Percentiles rank a stretch among this genome's conserved stretches.
Conservation (phyloP, 1,140 invertebrate genomes). For the Drosophila orosa region DNA sequence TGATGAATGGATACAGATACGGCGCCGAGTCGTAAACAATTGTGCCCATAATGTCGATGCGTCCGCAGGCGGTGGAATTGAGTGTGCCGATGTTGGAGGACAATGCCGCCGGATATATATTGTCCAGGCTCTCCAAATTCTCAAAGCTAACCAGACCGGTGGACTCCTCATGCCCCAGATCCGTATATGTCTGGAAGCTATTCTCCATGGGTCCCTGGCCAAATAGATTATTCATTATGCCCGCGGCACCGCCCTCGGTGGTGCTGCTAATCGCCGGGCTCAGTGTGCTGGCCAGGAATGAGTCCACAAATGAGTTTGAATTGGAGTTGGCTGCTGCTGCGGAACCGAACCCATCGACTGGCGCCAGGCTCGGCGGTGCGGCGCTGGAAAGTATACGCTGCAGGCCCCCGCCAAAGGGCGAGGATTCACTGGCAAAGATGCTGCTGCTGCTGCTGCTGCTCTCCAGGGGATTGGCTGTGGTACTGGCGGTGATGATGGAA, state of each 20-base stretch:
- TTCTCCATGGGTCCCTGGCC: constrained; percentile 81
- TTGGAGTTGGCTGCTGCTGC: constrained; percentile 17
- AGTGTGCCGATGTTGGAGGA: constrained; percentile 86
- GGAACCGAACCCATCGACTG: constrained; percentile 67
- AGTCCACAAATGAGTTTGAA: constrained; percentile 36
- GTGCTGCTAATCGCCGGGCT: constrained; percentile 75
- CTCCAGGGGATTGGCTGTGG: constrained; percentile 41
- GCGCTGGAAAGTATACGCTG: constrained; percentile 72
- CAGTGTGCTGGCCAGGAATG: constrained; percentile 50
- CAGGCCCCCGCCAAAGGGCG: constrained; percentile 61
- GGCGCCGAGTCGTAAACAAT: constrained; percentile 96
- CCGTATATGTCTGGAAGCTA: constrained; percentile 80
- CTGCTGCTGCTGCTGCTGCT: constrained; percentile 53
- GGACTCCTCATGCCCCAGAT: constrained; percentile 84
- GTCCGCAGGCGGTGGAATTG: constrained; percentile 88
- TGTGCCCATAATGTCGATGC: constrained; percentile 96
- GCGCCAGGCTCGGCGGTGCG: constrained; percentile 53
- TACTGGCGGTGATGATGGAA: constrained; percentile 50
- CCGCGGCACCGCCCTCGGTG: constrained; percentile 80
- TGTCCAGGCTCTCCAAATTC: constrained; percentile 87
- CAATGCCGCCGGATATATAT: constrained; percentile 87
- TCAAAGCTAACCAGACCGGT: constrained; percentile 79
- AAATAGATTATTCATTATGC: constrained; percentile 82
- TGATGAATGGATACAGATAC: constrained; percentile 97
- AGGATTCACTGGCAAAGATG: constrained; percentile 20